phyloP scores from a whole-genome alignment of 2,113 vertebrate species.

The Gorsachius goisagi region DNA sequence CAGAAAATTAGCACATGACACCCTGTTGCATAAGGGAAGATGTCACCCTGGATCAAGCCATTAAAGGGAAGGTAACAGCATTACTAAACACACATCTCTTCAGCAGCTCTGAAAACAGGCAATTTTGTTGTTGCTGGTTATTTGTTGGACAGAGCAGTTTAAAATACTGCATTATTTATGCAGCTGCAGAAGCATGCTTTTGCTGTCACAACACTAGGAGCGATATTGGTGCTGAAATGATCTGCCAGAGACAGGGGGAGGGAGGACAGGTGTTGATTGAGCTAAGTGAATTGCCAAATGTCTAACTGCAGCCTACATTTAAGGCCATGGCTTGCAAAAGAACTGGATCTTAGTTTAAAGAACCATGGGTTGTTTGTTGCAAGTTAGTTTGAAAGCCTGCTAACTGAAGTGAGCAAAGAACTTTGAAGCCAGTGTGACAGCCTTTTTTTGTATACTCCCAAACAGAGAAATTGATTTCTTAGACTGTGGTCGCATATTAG shows the following conservation, averaged over 20 bases:
- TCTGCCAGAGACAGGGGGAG: not conserved
- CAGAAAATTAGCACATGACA: not conserved
- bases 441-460: not conserved
- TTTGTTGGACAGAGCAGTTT: not conserved
- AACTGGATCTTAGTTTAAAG: not conserved
- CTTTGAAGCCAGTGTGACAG: not conserved
- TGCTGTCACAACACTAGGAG: not conserved
- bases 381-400: not conserved
- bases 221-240: accelerated
- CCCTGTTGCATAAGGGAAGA: not conserved
- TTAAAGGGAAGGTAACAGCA: not conserved
- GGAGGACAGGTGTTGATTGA: not conserved
- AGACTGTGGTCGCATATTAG: not conserved
- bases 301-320: not conserved
- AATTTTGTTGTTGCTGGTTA: not conserved
- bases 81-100: not conserved
- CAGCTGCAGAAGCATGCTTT: not conserved
- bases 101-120: not conserved
- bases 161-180: not conserved
- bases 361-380: not conserved
- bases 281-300: not conserved
- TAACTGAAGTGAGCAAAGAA: not conserved
- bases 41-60: not conserved
- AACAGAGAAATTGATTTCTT: not conserved
- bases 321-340: not conserved